Conservation (phyloP, 2,113 vertebrate genomes). For the Gobius niger region DNA sequence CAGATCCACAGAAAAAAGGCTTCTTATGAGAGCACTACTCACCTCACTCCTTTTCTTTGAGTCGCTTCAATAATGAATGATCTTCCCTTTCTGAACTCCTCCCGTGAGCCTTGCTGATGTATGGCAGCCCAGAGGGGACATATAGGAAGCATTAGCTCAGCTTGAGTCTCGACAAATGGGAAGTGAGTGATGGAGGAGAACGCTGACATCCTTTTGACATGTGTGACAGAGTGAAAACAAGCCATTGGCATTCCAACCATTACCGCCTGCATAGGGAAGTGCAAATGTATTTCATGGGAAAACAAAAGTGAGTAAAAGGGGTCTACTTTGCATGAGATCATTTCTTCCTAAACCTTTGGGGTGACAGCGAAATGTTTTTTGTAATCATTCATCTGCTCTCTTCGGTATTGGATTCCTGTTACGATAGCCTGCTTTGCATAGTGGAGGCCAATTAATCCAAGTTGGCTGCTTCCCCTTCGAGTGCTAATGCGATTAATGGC, state of each 20-base stretch:
- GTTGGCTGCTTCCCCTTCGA: conserved; percentile 63
- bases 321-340: conserved; percentile 35
- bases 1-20: conserved; percentile 55
- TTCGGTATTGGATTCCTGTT: conserved; percentile 72
- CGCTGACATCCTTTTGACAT: conserved; percentile 57
- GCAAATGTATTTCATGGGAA: conserved; percentile 27
- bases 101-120: conserved; percentile 64
- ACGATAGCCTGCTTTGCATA: conserved; percentile 74
- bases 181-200: conserved; percentile 52
- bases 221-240: conserved; percentile 48
- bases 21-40: conserved; percentile 46
- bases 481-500: conserved; percentile 76
- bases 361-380: conserved; percentile 65
- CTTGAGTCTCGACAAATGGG: conserved; percentile 51
- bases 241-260: conserved; percentile 37
- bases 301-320: conserved; percentile 21
- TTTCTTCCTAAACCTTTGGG: conserved; percentile 59
- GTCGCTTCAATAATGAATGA: conserved; percentile 75
- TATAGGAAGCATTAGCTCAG: conserved; percentile 49
- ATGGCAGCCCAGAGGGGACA: conserved; percentile 68
- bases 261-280: conserved; percentile 10
- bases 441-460: conserved; percentile 76
- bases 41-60: conserved; percentile 32
- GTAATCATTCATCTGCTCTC: conserved; percentile 72
- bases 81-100: conserved; percentile 55